Evolutionary conservation across 2,113 vertebrate genomes (phyloP), one percentile per base, ranked within the genome.

Genomic region (Naja naja): DNA sequence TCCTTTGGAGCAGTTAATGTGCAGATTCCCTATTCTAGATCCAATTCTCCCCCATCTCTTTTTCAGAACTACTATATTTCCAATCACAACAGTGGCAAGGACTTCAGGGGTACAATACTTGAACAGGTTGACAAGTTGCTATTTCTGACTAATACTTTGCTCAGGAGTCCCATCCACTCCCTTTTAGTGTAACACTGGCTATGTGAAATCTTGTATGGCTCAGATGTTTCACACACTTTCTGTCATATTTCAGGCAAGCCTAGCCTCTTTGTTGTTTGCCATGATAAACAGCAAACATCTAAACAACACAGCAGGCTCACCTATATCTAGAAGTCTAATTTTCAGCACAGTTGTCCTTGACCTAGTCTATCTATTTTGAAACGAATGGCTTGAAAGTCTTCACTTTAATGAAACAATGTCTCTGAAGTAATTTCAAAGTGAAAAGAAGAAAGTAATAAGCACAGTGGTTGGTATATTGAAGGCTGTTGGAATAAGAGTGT

Each of bases 361-460:
- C 91, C 86, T 94, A 91, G 56, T 93, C 30, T 93, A 14, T 30
- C 89, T 1, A 14, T 10, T 89, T 89, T 27, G 93, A 69, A 85
- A 96, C 86, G 43, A 54, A 58, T 89, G 52, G 92, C 64, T 90
- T 92, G 64, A 95, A 93, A 85, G 14, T 3, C 64, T 94, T 96
- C 91, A 11, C 56, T 95, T 93, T 94, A 90, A 95, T 74, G 69
- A 91, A 94, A 91, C 91, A 90, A 95, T 54, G 49, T 45, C 58
- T 95, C 95, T 90, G 81, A 96, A 95, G 93, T 88, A 93, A 96
- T 96, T 96, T 97, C 95, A 95, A 95, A 95, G 95, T 94, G 12
- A 96, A 96, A 94, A 95, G 95, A 97, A 97, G 92, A 97, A 96
- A 97, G 94, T 94, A 92, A 88, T 92, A 94, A 95, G 92, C 97